Evolutionary conservation across 2,888 invertebrate genomes (phyloP).

Genomic region (Maniola hyperantus): DNA sequence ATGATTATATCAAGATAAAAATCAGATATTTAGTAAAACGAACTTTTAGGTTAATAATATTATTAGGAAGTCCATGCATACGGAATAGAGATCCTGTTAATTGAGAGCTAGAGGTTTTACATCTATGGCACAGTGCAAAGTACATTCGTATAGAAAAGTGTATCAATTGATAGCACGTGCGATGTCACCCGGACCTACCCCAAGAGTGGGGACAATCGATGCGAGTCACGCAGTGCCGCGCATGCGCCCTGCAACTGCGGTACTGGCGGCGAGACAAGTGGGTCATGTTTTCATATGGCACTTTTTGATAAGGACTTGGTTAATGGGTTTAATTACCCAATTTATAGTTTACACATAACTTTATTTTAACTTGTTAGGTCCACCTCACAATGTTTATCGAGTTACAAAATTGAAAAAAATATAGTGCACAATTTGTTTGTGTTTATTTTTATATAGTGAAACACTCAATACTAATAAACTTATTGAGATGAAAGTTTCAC

Average conservation of each 20-base stretch:
- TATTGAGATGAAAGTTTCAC: too few species aligned
- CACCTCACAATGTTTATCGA: neutral
- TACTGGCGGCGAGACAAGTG: constrained; percentile 50
- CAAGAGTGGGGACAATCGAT: constrained; percentile 70
- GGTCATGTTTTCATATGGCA: neutral
- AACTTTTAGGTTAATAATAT: too few species aligned
- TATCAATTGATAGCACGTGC: constrained; percentile 53
- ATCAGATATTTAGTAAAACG: too few species aligned
- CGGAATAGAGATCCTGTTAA: neutral
- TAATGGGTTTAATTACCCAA: neutral
- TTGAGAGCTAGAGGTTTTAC: neutral
- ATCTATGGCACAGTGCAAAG: neutral
- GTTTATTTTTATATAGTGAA: too few species aligned
- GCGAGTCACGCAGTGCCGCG: constrained; percentile 58
- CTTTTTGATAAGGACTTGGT: neutral
- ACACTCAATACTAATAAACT: too few species aligned
- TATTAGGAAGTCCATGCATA: too few species aligned
- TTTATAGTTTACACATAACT: neutral
- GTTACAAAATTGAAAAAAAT: too few species aligned
- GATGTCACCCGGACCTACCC: constrained; percentile 66
- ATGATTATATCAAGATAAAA: too few species aligned
- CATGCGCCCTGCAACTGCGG: constrained; percentile 57
- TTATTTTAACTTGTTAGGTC: neutral
- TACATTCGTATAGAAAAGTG: constrained; percentile 36
- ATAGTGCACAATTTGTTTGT: too few species aligned